Evolutionary conservation across 2,113 vertebrate genomes (phyloP).

Genomic region (Xiphophorus hellerii): DNA sequence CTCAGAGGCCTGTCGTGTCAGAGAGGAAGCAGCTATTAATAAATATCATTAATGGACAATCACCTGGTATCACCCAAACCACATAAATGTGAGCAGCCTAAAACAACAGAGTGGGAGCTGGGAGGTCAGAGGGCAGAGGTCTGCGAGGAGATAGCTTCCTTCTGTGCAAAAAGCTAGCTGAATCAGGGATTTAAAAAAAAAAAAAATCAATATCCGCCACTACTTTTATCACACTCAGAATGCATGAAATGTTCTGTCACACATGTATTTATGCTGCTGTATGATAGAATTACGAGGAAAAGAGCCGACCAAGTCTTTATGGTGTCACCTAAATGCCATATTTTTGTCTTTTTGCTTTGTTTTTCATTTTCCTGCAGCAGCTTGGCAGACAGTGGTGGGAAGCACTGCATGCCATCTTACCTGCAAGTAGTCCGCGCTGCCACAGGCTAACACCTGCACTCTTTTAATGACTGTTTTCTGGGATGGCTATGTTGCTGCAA

Average conservation of each 20-base stretch:
- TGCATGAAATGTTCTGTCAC: constrained; percentile 45
- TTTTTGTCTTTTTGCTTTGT: constrained; percentile 25
- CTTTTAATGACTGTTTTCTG: constrained; percentile 81
- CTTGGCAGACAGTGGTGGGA: constrained; percentile 15
- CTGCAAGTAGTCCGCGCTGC: constrained; percentile 30
- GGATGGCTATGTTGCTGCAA: constrained; percentile 66
- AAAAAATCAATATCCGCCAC: constrained; percentile 69
- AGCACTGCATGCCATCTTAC: constrained; percentile 34
- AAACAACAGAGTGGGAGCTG: constrained; percentile 59
- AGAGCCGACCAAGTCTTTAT: constrained; percentile 19
- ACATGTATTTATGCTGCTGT: constrained; percentile 14
- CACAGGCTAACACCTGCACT: constrained; percentile 74
- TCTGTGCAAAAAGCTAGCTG: constrained; percentile 51
- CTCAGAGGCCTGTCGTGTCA: constrained; percentile 63
- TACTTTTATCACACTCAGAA: constrained; percentile 39
- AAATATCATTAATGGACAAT: constrained; percentile 80
- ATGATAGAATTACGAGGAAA: constrained; percentile 36
- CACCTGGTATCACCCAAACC: constrained; percentile 67
- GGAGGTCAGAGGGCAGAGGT: constrained; percentile 70
- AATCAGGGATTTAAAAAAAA: constrained; percentile 35
- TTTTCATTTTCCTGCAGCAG: constrained; percentile 26
- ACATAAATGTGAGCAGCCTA: constrained; percentile 64
- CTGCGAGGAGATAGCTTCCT: constrained; percentile 56
- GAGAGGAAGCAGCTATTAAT: constrained; percentile 73
- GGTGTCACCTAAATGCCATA: constrained; percentile 14